Evolutionary conservation across 2,797 vertebrate species (phyloP).

Genomic region (Macropodus opercularis): DNA sequence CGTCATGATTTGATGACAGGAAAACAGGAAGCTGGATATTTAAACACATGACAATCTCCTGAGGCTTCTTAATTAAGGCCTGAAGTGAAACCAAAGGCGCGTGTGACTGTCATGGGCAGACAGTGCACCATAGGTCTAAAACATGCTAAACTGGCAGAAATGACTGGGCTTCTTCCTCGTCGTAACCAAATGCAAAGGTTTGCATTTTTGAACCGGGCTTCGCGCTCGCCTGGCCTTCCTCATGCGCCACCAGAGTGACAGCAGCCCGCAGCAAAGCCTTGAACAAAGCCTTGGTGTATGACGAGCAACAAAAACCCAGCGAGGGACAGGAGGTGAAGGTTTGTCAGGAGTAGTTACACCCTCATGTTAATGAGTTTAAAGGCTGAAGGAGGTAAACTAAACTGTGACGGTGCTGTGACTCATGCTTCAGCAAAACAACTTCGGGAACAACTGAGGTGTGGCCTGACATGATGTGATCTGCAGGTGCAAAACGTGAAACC

Average conservation of each 20-base stretch:
- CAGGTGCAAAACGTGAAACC: background rate
- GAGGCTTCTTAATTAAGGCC: conserved; percentile 45
- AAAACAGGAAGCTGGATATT: conserved; percentile 26
- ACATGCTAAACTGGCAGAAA: conserved; percentile 5
- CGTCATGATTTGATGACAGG: too few species aligned
- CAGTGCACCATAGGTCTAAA: background rate
- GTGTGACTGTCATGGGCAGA: background rate
- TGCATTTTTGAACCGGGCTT: conserved; percentile 8
- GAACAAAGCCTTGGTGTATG: conserved; percentile 59
- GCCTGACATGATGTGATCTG: conserved; percentile 14
- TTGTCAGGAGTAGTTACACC: conserved; percentile 13
- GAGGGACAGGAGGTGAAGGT: conserved; percentile 20
- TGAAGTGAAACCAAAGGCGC: conserved; percentile 20
- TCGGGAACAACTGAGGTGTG: conserved; percentile 14
- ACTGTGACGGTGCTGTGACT: background rate
- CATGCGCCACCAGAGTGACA: conserved; percentile 10
- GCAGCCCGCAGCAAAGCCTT: conserved; percentile 54
- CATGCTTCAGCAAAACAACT: conserved; percentile 30
- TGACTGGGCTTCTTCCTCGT: conserved; percentile 2
- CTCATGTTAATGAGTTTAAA: background rate
- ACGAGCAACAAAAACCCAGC: conserved; percentile 6
- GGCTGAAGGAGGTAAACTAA: conserved; percentile 9
- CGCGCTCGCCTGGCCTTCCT: background rate
- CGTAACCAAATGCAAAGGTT: conserved; percentile 1
- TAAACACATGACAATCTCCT: conserved; percentile 31